phyloP scores from a whole-genome alignment of 2,113 vertebrate genomes.

The Callopanchax toddi region DNA sequence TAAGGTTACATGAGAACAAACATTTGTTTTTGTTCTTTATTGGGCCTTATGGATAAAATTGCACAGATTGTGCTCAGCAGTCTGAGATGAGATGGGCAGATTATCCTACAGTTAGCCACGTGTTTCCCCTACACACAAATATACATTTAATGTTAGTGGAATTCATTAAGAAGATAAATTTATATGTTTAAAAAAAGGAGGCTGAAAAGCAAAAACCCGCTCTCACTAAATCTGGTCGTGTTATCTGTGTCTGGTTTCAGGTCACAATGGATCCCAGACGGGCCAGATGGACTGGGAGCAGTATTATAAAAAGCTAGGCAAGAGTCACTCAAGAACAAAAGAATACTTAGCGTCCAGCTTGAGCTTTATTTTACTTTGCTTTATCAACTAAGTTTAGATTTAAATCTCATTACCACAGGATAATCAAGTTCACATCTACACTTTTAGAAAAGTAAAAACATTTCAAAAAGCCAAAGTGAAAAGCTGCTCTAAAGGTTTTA shows the following conservation, averaged over 20 bases:
- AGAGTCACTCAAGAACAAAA: slow-evolving; percentile 54
- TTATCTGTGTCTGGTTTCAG: slow-evolving; percentile 78
- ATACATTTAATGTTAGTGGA: slow-evolving; percentile 40
- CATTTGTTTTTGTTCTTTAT: too few relatives aligned
- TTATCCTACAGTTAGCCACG: slow-evolving; percentile 28
- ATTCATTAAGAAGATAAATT: slow-evolving; percentile 37
- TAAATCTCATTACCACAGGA: background rate
- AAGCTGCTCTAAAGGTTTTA: background rate
- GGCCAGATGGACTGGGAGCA: slow-evolving; percentile 81
- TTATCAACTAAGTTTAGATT: background rate
- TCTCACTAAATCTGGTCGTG: slow-evolving; percentile 40
- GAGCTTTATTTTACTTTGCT: background rate
- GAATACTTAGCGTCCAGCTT: slow-evolving; percentile 1
- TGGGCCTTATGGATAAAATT: too few relatives aligned
- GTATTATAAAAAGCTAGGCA: slow-evolving; percentile 77
- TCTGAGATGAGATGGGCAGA: background rate
- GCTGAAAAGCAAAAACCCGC: slow-evolving; percentile 8
- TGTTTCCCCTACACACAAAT: slow-evolving; percentile 29
- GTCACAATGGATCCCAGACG: slow-evolving; percentile 79
- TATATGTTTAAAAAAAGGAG: background rate
- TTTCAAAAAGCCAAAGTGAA: background rate
- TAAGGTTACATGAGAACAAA: too few relatives aligned
- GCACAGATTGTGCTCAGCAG: background rate
- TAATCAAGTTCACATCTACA: background rate
- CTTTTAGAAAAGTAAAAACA: background rate